Conservation (phyloP, 2,113 vertebrate genomes). For the Alethe diademata region DNA sequence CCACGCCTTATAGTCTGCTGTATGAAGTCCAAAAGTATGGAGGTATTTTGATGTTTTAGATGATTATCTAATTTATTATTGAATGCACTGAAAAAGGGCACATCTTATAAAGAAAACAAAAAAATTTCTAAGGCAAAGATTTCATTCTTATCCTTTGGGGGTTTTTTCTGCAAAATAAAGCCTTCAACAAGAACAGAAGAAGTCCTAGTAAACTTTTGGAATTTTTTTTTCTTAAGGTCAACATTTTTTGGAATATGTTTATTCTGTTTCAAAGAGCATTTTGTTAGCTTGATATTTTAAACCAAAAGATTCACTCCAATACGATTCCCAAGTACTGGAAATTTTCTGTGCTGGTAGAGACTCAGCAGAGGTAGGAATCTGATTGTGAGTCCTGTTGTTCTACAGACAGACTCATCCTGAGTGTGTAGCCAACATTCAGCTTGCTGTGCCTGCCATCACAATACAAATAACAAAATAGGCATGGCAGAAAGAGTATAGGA, state of each 20-base stretch:
- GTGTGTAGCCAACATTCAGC: not conserved
- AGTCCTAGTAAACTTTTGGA: not conserved
- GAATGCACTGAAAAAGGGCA: not conserved
- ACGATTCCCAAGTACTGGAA: not conserved
- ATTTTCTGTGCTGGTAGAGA: not conserved
- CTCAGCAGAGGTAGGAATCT: not conserved
- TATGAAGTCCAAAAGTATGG: not conserved
- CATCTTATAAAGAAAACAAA: not conserved
- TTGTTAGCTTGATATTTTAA: not conserved
- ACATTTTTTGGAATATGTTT: not conserved
- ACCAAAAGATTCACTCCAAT: not conserved
- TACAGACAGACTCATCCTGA: not conserved
- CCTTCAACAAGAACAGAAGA: not conserved
- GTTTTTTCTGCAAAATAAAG: not conserved
- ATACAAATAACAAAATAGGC: slow-evolving; percentile 1
- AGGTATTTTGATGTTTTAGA: not conserved
- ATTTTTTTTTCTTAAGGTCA: not conserved
- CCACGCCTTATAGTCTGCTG: accelerated
- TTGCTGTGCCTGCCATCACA: not conserved
- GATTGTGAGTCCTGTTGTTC: not conserved
- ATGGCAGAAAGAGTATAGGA: not conserved
- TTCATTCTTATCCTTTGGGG: not conserved
- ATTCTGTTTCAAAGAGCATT: not conserved
- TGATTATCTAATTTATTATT: not conserved
- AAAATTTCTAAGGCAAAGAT: not conserved